Evolutionary conservation across 2,113 vertebrate species (phyloP), one percentile per base, ranked within the genome.

Genomic region (Tretioscincus oriximinensis): DNA sequence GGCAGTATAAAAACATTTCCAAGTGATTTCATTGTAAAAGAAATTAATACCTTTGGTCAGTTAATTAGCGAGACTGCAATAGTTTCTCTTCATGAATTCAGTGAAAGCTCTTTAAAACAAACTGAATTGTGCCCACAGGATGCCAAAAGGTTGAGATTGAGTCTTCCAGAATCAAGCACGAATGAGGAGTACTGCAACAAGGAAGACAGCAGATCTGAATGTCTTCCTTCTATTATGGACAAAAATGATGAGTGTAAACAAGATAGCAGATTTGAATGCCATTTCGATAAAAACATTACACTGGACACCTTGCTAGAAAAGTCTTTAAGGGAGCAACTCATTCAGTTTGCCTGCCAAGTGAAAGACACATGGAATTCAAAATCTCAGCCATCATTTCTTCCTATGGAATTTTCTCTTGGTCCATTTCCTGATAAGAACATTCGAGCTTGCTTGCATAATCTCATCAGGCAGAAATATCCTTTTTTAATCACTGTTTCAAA

Each of bases 21-120:
- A n/a, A 84, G 83, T 71, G 98, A 99, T 93, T 99, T 99, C 87
- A 84, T 97, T 9, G 98, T 99, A 87, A 96, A 89, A 2, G 98
- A 99, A 85, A 96, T 99, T 24, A 94, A 97, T 90, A 73, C 85
- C 4, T 72, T 83, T 1, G 92, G 95, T 0, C 91, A 84, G 2
- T 47, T 84, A 2, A 94, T 94, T 21, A 90, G 88, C 21, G 88
- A 87, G 5, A 26, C 45, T 16, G 22, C 9, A 3, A 9, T 71
- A 4, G 54, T 78, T 7, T 1, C 20, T 28, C 29, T 24, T 29
- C 65, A 1, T n/a, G 11, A 70, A 24, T 41, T 9, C 68, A 20
- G 28, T 54, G 61, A 81, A 67, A 78, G 4, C 5, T 28, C 0
- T 1, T 60, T 65, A 7, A 84, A 87, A 2, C 54, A 2, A 49